Base-by-base conservation (phyloP, 92 coral and sea anemone species). In the Porites divaricata region DNA sequence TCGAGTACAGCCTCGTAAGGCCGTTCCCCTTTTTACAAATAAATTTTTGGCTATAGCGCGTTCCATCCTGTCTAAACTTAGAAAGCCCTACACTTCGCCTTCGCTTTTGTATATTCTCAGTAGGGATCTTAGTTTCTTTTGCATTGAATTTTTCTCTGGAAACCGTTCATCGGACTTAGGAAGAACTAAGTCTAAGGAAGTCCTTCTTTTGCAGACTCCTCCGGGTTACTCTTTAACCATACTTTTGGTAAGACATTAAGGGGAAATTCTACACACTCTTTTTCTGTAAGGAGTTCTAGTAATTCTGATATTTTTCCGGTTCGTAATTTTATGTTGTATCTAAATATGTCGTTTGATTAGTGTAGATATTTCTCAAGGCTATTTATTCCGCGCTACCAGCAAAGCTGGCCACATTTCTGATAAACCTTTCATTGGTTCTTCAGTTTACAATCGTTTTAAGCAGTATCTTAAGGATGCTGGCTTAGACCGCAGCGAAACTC, bases 61-160 rank as follows among this genome's bases (percentile, higher is more conserved):
- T 53, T 69, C 16, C 0, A 81, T 81, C 13, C 20, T 68, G 26
- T 9, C 49, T 2, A 25, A 81, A 15, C 66, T 70, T n/a, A 22
- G 16, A 6, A 12, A 17, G 2, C 20, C 63, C 14, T 9, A 13
- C 14, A 69, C 11, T 70, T 49, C 69, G 20, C 77, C 85, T 21
- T 8, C 17, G 9, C 35, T 22, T 41, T 48, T 67, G 9, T 81
- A 81, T 69, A 41, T 50, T 45, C 61, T 16, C 23, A 68, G 76
- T n/a, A 56, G 85, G 20, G 85, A 81, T 24, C 50, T 81, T 3
- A 41, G 85, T 70, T 81, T 67, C 53, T 67, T 69, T 21, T 35
- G 51, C 8, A 56, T 70, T 67, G 4, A 66, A 16, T 54, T 74
- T 74, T 54, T 74, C 41, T 51, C 78, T 53, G 88, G 88, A 11